Evolutionary conservation across 2,888 invertebrate genomes (phyloP).

Genomic region (Leucozona laternaria): DNA sequence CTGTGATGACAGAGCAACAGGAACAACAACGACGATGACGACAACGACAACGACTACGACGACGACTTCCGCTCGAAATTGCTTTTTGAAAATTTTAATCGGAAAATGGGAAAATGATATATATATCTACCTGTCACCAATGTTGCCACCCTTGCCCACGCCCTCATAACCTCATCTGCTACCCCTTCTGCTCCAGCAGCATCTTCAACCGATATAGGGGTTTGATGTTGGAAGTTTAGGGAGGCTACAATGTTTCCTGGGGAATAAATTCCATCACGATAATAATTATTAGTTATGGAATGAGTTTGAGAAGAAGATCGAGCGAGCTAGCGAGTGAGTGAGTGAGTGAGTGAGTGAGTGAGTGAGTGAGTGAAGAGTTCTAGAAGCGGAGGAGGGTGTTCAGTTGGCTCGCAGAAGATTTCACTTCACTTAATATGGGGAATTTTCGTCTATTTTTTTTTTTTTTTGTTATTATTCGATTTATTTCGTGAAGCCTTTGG

Average conservation of each 20-base stretch:
- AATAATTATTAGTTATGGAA: constrained; percentile 71
- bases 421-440: constrained; percentile 43
- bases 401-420: constrained; percentile 9
- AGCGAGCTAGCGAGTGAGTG: background rate
- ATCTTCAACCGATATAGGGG: constrained; percentile 16
- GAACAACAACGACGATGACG: constrained; percentile 45
- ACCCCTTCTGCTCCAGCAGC: background rate
- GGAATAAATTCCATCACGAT: constrained; percentile 69
- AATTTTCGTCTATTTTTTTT: constrained; percentile 25
- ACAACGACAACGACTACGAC: constrained; percentile 13
- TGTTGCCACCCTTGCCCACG: constrained; percentile 1
- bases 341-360: too few relatives aligned
- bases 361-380: too few relatives aligned
- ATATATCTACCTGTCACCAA: constrained; percentile 55
- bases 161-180: background rate
- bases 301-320: constrained; percentile 11
- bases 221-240: constrained; percentile 8
- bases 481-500: constrained; percentile 30
- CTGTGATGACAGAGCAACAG: constrained; percentile 39
- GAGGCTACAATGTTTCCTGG: constrained; percentile 26
- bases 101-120: constrained; percentile 64
- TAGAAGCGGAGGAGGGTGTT: background rate
- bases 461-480: constrained; percentile 3
- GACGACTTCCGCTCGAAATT: constrained; percentile 69
- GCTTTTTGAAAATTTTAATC: constrained; percentile 72